phyloP scores from a whole-genome alignment of 2,888 invertebrate genomes.

The Neoascia interrupta region DNA sequence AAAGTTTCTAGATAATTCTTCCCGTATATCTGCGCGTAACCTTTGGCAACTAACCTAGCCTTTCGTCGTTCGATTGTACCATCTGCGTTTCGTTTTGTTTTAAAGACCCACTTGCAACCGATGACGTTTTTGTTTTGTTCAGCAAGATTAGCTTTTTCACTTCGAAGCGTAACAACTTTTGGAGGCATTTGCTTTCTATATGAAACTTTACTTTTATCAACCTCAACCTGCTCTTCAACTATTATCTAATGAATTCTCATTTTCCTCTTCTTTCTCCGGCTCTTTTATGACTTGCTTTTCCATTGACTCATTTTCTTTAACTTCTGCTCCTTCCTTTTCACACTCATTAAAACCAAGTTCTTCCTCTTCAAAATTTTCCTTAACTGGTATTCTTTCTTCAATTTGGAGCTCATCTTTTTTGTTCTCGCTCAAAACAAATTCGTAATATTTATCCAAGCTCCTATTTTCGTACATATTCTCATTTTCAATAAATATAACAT shows the following conservation, averaged over 20 bases:
- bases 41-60: slow-evolving; percentile 50
- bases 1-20: slow-evolving; percentile 43
- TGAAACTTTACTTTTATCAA: neutral
- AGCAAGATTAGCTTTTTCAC: slow-evolving; percentile 4
- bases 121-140: neutral
- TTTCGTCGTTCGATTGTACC: slow-evolving; percentile 4
- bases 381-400: neutral
- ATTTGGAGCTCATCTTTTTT: neutral
- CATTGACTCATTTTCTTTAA: neutral
- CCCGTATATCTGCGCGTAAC: slow-evolving; percentile 40
- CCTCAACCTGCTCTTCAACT: neutral
- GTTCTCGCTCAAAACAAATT: neutral
- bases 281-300: neutral
- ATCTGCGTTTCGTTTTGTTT: neutral
- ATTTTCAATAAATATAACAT: neutral
- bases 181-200: neutral
- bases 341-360: no score
- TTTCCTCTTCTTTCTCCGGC: neutral
- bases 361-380: neutral
- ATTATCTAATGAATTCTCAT: neutral
- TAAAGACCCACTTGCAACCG: neutral
- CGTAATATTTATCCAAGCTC: neutral
- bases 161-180: neutral
- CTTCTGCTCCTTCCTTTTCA: neutral
- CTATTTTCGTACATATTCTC: neutral